A percentile compares a stretch with the other conserved stretches of the same genome.
Conservation (phyloP, 2,797 vertebrate species). For the Leuciscus waleckii region DNA sequence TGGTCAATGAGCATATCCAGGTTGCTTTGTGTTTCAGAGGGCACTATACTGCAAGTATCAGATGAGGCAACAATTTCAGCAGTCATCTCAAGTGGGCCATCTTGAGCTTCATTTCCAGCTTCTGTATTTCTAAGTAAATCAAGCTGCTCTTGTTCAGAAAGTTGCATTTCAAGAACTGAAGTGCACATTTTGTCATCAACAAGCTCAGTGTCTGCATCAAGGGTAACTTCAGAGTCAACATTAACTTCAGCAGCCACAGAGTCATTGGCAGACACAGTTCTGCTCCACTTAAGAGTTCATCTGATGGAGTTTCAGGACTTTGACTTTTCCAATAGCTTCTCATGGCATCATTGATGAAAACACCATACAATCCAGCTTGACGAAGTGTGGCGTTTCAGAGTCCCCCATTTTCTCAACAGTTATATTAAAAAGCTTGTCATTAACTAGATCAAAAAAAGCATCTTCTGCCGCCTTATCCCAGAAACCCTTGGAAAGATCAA, state of each 20-base stretch:
- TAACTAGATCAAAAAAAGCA: slow-evolving; percentile 75
- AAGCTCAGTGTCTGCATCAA: neutral
- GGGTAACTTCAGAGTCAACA: neutral
- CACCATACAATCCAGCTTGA: slow-evolving; percentile 79
- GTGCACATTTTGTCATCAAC: neutral
- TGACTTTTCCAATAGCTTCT: slow-evolving; percentile 72
- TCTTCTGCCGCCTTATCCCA: slow-evolving; percentile 81
- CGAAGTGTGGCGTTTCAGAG: slow-evolving; percentile 71
- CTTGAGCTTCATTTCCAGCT: neutral
- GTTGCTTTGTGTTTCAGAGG: slow-evolving; percentile 2
- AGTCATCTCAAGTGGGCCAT: neutral
- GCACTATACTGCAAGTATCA: neutral
- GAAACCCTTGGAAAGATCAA: slow-evolving; percentile 75
- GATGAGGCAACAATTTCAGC: slow-evolving; percentile 2
- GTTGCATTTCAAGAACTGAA: slow-evolving; percentile 8
- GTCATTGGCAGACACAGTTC: neutral
- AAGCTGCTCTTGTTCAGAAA: neutral
- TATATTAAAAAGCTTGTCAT: slow-evolving; percentile 79
- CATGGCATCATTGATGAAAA: slow-evolving; percentile 82
- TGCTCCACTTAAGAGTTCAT: slow-evolving; percentile 3
- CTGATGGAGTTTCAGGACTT: slow-evolving; percentile 4
- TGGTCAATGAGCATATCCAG: neutral
- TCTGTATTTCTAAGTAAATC: neutral
- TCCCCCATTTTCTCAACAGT: slow-evolving; percentile 73
- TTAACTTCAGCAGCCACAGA: neutral